A percentile compares a stretch with the other conserved stretches of the same genome.
These are phyloP conservation scores for Gymnoscopelus braueri DNA, from an alignment of 2,797 vertebrate species.

Conservation along the genomic window DNA sequence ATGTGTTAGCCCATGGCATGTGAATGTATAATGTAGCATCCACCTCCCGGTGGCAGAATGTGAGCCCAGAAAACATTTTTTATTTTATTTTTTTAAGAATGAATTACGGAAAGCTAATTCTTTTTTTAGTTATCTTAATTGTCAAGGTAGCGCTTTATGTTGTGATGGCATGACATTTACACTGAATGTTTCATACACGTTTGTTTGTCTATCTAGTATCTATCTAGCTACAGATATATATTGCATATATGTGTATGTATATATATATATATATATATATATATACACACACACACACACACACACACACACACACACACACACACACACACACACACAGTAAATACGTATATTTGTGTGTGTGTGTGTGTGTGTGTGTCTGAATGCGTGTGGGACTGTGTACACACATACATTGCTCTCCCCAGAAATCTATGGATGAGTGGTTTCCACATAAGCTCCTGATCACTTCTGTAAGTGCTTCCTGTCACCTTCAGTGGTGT, in stretches of 20 bases:
- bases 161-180: conserved; percentile 50
- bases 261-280: too few relatives aligned
- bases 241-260: too few relatives aligned
- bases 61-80: conserved; percentile 44
- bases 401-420: conserved; percentile 65
- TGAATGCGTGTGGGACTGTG: conserved; percentile 22
- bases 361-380: conserved; percentile 23
- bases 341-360: conserved; percentile 4
- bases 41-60: conserved; percentile 66
- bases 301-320: too few relatives aligned
- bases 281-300: too few relatives aligned
- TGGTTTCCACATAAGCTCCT: conserved; percentile 80
- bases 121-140: conserved; percentile 37
- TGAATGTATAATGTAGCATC: conserved; percentile 78
- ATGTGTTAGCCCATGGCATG: conserved; percentile 77
- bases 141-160: conserved; percentile 52
- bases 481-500: conserved; percentile 82
- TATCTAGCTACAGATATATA: too few relatives aligned
- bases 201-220: background rate
- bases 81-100: conserved; percentile 24
- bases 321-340: background rate
- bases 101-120: conserved; percentile 34
- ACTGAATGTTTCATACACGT: conserved; percentile 43
- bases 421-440: conserved; percentile 76
- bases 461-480: conserved; percentile 83